phyloP scores from a whole-genome alignment of 2,113 vertebrate genomes.

The Benitochromis conjunctus region DNA sequence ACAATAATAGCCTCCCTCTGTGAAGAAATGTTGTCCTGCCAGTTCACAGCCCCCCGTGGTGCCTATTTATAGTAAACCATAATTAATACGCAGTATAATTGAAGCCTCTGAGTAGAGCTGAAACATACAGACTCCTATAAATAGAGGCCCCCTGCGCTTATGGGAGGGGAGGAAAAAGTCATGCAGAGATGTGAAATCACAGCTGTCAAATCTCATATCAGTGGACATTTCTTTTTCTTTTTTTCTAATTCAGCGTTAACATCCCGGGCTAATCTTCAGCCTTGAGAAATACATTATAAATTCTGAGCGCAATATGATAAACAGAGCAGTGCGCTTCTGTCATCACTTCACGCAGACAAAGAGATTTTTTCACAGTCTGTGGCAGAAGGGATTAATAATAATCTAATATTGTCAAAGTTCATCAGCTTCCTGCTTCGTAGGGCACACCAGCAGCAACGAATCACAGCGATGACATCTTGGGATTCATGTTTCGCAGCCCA shows the following conservation, averaged over 20 bases:
- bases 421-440: conserved; percentile 25
- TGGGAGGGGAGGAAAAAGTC: background rate
- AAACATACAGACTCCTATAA: background rate
- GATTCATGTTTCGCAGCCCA: conserved; percentile 13
- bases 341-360: conserved; percentile 27
- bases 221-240: background rate
- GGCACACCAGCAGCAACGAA: background rate
- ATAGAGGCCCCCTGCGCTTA: background rate
- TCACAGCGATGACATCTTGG: background rate
- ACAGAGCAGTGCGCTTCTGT: background rate
- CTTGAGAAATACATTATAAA: conserved; percentile 8
- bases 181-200: conserved; percentile 8
- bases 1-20: conserved; percentile 31
- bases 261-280: conserved; percentile 4
- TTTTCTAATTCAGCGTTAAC: background rate
- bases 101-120: conserved; percentile 11
- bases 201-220: conserved; percentile 35
- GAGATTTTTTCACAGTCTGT: background rate
- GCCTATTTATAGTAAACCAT: conserved; percentile 38
- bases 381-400: conserved; percentile 46
- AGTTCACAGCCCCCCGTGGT: conserved; percentile 9
- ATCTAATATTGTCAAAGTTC: conserved; percentile 41
- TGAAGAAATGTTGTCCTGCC: conserved; percentile 25
- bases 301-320: conserved; percentile 33
- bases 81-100: conserved; percentile 45